Evolutionary conservation across 2,888 invertebrate genomes (phyloP), one percentile per base, ranked within the genome.

Genomic region (Andrena praecox): DNA sequence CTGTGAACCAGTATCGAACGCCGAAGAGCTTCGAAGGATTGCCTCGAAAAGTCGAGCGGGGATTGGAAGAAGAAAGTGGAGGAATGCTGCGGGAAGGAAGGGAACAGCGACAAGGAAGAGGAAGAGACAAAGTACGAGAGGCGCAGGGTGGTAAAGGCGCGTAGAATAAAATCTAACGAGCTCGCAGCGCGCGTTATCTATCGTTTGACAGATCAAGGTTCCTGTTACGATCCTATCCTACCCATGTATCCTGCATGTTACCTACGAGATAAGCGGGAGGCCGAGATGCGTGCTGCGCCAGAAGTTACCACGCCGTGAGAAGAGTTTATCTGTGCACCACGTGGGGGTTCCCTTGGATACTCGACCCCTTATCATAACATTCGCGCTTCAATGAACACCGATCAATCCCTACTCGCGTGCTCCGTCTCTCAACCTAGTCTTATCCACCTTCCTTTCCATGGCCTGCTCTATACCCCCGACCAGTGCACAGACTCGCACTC

Each of bases 331-430:
- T 75, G 74, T 24, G n/a, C 64, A 35, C 81, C 67, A 86, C 85
- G 83, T 82, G 85, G 85, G 83, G 81, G 82, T 83, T 85, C 85
- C 56, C 10, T 70, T 20, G 77, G 59, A 70, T 70, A 67, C 82
- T 48, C 82, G 79, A 80, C 70, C 82, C 82, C 87, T 90, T 89
- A 90, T 89, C 87, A 87, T 84, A 87, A 88, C 86, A 89, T 89
- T 89, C 80, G 84, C 85, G 88, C 88, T 86, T 85, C 84, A 79
- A 82, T 83, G 86, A 88, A 64, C 88, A 87, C 63, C 76, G 76
- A n/a, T 75, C 81, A 62, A 84, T 77, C 72, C 69, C 20, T 69
- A 54, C 62, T 62, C 20, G 42, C 12, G 56, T 67, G 20, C 63
- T 56, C 33, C 56, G 56, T 29, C 20, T 71, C 76, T 42, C 50